Evolutionary conservation across 2,797 vertebrate genomes (phyloP).

Genomic region (Pampus argenteus): DNA sequence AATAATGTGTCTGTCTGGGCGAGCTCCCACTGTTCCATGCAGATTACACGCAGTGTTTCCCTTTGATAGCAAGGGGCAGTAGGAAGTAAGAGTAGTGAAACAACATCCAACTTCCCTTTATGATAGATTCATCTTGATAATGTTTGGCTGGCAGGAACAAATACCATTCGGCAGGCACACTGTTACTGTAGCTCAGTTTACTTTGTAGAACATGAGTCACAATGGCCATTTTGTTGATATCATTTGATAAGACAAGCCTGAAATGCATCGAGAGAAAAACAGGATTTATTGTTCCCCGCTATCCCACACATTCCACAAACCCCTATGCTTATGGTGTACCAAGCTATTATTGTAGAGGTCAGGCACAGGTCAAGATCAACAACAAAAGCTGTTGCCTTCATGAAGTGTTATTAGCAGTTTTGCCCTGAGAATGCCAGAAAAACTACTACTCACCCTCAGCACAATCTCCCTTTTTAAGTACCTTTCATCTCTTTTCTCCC

Average conservation of each 20-base stretch:
- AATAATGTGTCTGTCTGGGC: constrained; percentile 56
- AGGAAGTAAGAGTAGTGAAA: constrained; percentile 55
- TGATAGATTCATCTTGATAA: constrained; percentile 56
- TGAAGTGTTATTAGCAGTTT: constrained; percentile 56
- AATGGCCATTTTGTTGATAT: constrained; percentile 58
- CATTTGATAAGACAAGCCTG: constrained; percentile 53
- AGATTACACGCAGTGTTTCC: constrained; percentile 56
- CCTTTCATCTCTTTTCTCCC: constrained; percentile 55
- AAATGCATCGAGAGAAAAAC: constrained; percentile 44
- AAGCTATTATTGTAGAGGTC: constrained; percentile 52
- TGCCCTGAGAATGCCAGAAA: constrained; percentile 18
- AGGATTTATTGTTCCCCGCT: constrained; percentile 40
- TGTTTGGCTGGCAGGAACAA: constrained; percentile 58
- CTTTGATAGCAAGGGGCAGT: constrained; percentile 61
- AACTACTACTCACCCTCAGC: constrained; percentile 28
- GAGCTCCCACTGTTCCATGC: constrained; percentile 49
- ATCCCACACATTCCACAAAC: constrained; percentile 50
- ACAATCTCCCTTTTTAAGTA: constrained; percentile 50
- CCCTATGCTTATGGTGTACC: constrained; percentile 16
- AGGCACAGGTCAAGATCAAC: constrained; percentile 48
- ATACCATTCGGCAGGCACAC: constrained; percentile 32
- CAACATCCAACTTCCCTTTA: constrained; percentile 67
- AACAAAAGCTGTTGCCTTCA: constrained; percentile 60
- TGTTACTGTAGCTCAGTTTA: constrained; percentile 23
- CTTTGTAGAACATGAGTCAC: constrained; percentile 50